Conservation (phyloP, 2,113 vertebrate species). For the Mionectes macconnelli region DNA sequence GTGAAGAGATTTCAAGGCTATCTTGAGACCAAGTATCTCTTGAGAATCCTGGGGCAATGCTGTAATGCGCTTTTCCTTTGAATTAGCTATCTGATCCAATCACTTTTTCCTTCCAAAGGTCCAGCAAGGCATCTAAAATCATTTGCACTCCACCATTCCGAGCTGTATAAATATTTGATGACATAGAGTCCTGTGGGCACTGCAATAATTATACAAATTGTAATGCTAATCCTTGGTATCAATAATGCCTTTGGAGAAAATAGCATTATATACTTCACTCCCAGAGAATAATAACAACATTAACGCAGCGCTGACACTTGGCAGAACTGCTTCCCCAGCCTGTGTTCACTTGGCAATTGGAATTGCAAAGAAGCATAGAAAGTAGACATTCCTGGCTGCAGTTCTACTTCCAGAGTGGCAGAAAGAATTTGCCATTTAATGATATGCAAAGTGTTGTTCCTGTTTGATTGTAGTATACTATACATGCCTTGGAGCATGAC, state of each 20-base stretch:
- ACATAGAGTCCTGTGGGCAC: slow-evolving; percentile 37
- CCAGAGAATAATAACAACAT: slow-evolving; percentile 70
- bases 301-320: slow-evolving; percentile 65
- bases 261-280: slow-evolving; percentile 54
- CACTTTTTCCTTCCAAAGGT: neutral
- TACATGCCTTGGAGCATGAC: slow-evolving; percentile 78
- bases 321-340: slow-evolving; percentile 48
- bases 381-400: slow-evolving; percentile 60
- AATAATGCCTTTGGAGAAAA: slow-evolving; percentile 68
- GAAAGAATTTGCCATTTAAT: slow-evolving; percentile 75
- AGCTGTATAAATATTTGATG: slow-evolving; percentile 73
- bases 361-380: slow-evolving; percentile 61
- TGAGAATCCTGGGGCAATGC: neutral
- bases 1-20: neutral
- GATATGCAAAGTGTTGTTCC: slow-evolving; percentile 73
- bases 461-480: slow-evolving; percentile 72
- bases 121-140: slow-evolving; percentile 22
- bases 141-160: neutral
- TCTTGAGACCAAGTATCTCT: neutral
- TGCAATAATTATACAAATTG: slow-evolving; percentile 70
- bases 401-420: slow-evolving; percentile 64
- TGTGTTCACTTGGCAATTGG: slow-evolving; percentile 67
- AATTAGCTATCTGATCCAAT: neutral
- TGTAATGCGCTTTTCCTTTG: neutral
- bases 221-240: slow-evolving; percentile 62